These are phyloP conservation scores for Butorides virescens DNA, from an alignment of 2,113 vertebrate genomes.

Conservation along the genomic window DNA sequence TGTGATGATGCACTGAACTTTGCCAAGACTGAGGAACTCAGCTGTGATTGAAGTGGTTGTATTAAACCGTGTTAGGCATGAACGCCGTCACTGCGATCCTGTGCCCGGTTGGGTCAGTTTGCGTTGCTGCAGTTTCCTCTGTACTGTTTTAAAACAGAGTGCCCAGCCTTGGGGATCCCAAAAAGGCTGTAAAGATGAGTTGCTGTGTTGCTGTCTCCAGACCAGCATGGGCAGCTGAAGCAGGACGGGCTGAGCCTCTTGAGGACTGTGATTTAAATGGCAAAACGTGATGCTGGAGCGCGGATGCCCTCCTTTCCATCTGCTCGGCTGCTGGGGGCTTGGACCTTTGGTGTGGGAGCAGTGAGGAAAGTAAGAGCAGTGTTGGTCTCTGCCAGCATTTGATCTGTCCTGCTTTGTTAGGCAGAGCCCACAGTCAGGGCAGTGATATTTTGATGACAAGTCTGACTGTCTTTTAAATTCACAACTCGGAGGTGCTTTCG, in stretches of 20 bases:
- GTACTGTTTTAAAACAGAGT: neutral
- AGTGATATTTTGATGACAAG: neutral
- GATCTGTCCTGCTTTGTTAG: neutral
- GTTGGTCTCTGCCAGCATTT: neutral
- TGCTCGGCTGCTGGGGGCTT: neutral
- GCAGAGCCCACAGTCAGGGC: neutral
- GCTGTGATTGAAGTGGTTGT: neutral
- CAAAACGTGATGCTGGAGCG: neutral
- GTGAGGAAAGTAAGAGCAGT: neutral
- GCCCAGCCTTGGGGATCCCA: neutral
- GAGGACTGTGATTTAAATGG: neutral
- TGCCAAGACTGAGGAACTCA: neutral
- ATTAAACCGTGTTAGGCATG: neutral
- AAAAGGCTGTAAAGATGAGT: neutral
- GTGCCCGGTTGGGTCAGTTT: neutral
- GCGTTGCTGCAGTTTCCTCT: neutral
- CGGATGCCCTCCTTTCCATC: neutral
- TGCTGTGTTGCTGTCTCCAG: neutral
- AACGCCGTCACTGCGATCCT: fast-evolving
- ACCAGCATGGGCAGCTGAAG: neutral
- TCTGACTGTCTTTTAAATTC: neutral
- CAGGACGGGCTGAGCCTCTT: neutral
- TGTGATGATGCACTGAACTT: neutral
- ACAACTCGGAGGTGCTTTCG: neutral
- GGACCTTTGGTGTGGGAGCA: neutral